A percentile compares a stretch with the other conserved stretches of the same genome.
phyloP scores from a whole-genome alignment of 30 jellyfish, hydroid and myxozoan species.

The Chrysaora quinquecirrha region DNA sequence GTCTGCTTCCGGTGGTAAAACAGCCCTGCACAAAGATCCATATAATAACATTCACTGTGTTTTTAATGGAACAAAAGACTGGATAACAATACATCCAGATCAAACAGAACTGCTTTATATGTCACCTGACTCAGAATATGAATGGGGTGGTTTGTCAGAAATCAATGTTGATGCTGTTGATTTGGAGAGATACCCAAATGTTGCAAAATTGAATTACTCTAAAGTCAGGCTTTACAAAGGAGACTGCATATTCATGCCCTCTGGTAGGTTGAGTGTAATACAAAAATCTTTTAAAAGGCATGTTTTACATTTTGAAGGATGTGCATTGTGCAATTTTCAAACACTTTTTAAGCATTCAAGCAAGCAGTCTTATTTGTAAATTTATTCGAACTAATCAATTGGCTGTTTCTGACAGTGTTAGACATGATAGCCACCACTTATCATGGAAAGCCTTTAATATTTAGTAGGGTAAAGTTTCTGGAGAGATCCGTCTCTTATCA shows the following conservation, averaged over 20 bases:
- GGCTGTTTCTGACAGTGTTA: too few species aligned
- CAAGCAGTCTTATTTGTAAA: too few species aligned
- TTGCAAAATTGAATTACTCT: constrained; percentile 24
- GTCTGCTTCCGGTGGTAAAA: constrained; percentile 77
- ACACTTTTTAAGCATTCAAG: too few species aligned
- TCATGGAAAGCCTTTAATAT: too few species aligned
- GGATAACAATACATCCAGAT: constrained; percentile 69
- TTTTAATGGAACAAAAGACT: constrained; percentile 79
- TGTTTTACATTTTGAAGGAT: too few species aligned
- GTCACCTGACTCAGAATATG: constrained; percentile 48
- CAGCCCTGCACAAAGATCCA: constrained; percentile 78
- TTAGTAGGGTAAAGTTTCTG: too few species aligned
- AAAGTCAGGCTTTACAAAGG: constrained; percentile 58
- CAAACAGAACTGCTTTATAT: constrained; percentile 50
- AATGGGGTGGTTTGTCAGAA: constrained; percentile 80
- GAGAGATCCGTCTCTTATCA: too few species aligned
- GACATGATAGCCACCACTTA: too few species aligned
- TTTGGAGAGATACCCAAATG: constrained; percentile 38
- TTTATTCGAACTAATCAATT: too few species aligned
- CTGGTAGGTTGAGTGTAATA: constrained; percentile 49
- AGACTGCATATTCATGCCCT: constrained; percentile 85
- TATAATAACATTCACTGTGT: constrained; percentile 76
- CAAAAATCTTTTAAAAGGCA: too few species aligned
- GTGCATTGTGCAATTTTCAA: too few species aligned
- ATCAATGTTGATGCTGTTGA: constrained; percentile 60